Evolutionary conservation across 2,797 vertebrate species (phyloP).

Genomic region (Esox lucius): DNA sequence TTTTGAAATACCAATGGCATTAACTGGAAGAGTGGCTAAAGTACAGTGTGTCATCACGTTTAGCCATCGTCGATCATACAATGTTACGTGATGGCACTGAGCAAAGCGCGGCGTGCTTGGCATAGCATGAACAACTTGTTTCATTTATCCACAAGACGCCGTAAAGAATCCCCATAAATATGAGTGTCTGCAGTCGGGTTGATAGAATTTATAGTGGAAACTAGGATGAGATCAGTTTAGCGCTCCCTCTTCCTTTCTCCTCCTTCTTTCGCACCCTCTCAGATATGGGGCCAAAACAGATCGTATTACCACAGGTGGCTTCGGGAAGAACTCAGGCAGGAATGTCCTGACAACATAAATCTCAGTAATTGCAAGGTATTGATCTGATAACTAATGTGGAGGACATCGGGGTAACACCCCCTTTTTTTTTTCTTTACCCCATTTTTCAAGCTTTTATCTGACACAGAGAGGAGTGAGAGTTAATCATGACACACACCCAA

Average conservation of each 20-base stretch:
- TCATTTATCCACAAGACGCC: not conserved
- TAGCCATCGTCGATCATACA: slow-evolving; percentile 48
- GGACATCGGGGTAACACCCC: slow-evolving; percentile 56
- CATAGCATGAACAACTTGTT: slow-evolving; percentile 28
- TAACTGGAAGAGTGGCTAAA: slow-evolving; percentile 27
- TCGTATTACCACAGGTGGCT: slow-evolving; percentile 79
- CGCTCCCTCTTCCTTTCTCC: slow-evolving; percentile 9
- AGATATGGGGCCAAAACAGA: slow-evolving; percentile 62
- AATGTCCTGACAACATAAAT: slow-evolving; percentile 77
- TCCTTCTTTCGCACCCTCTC: slow-evolving; percentile 18
- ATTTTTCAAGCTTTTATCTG: slow-evolving; percentile 71
- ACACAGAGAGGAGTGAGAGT: slow-evolving; percentile 51
- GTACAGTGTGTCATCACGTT: slow-evolving; percentile 35
- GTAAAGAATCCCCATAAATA: slow-evolving; percentile 26
- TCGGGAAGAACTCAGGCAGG: slow-evolving; percentile 66
- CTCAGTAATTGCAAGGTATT: slow-evolving; percentile 74
- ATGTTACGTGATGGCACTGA: slow-evolving; percentile 37
- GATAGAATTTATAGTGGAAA: slow-evolving; percentile 54
- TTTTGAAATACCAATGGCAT: slow-evolving; percentile 41
- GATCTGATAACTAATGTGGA: slow-evolving; percentile 69
- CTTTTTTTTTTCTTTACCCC: slow-evolving; percentile 37
- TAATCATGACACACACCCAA: slow-evolving; percentile 42
- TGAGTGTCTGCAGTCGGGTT: slow-evolving; percentile 18
- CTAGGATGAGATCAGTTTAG: slow-evolving; percentile 32
- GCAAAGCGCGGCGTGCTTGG: slow-evolving; percentile 16